phyloP scores from a whole-genome alignment of 30 jellyfish, hydroid and myxozoan genomes.

The Rhopilema esculentum region DNA sequence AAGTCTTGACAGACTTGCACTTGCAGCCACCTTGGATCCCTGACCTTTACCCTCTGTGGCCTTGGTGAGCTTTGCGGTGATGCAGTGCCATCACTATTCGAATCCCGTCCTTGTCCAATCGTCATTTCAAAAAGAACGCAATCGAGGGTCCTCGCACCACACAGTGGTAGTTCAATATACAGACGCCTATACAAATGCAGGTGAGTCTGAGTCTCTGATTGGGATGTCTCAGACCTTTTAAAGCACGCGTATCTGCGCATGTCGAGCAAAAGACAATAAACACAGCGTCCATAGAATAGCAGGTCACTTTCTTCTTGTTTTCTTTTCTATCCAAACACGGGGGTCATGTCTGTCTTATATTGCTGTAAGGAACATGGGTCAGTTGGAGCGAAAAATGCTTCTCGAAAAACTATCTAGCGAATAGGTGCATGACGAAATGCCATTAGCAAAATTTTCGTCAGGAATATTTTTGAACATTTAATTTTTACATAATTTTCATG shows the following conservation, averaged over 20 bases:
- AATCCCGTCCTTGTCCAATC: slow-evolving; percentile 63
- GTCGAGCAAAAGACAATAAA: slow-evolving; percentile 24
- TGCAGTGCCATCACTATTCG: slow-evolving; percentile 51
- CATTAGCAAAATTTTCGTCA: no score
- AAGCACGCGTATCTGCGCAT: slow-evolving; percentile 37
- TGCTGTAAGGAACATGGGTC: neutral
- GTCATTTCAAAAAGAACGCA: slow-evolving; percentile 47
- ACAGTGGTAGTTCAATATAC: slow-evolving; percentile 14
- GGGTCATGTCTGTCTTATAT: slow-evolving; percentile 43
- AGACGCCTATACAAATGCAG: slow-evolving; percentile 14
- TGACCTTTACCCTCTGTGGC: slow-evolving; percentile 52
- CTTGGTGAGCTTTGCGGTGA: slow-evolving; percentile 69
- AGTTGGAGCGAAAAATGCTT: neutral
- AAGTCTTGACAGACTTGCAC: slow-evolving; percentile 70
- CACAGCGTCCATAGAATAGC: slow-evolving; percentile 63
- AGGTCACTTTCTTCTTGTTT: slow-evolving; percentile 14
- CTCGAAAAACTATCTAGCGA: no score
- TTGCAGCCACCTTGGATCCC: slow-evolving; percentile 79
- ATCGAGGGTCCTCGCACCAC: slow-evolving; percentile 17
- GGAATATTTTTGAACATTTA: no score
- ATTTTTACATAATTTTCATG: no score
- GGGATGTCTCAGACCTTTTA: slow-evolving; percentile 2
- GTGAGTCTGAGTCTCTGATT: slow-evolving; percentile 33
- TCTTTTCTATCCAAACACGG: slow-evolving; percentile 18
- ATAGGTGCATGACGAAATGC: no score